phyloP scores from a whole-genome alignment of 2,113 vertebrate genomes.

The Eubucco bourcierii region DNA sequence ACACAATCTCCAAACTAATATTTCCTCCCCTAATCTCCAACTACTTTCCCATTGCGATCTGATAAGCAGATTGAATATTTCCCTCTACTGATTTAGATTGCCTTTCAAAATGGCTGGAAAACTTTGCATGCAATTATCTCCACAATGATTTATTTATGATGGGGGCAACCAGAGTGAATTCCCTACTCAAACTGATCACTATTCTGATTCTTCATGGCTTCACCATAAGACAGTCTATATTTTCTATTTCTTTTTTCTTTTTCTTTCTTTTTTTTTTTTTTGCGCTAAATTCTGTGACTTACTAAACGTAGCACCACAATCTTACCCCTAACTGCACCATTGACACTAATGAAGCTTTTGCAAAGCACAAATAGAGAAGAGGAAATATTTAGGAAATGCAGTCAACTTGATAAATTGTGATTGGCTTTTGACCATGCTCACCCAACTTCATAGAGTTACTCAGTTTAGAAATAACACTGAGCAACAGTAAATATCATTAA shows the following conservation, averaged over 20 bases:
- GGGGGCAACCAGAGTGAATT: neutral
- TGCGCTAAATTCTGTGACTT: neutral
- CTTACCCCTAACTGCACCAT: neutral
- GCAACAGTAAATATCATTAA: constrained; percentile 25
- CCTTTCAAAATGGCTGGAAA: neutral
- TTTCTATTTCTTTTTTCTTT: neutral
- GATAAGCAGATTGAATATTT: constrained; percentile 32
- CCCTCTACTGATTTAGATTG: neutral
- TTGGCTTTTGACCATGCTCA: neutral
- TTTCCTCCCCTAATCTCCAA: constrained; percentile 6
- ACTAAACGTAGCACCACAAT: neutral
- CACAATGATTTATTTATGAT: neutral
- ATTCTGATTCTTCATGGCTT: neutral
- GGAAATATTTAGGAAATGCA: neutral
- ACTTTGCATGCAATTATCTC: neutral
- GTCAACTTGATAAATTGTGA: neutral
- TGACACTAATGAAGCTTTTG: neutral
- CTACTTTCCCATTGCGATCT: neutral
- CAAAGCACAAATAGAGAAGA: neutral
- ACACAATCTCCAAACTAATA: neutral
- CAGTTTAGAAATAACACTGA: neutral
- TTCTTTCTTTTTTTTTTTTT: neutral
- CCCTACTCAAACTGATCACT: neutral
- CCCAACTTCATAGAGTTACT: neutral
- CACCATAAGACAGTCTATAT: neutral